These are phyloP conservation scores for Atractosteus spatula DNA, from an alignment of 2,113 vertebrate genomes.

Conservation along the genomic window DNA sequence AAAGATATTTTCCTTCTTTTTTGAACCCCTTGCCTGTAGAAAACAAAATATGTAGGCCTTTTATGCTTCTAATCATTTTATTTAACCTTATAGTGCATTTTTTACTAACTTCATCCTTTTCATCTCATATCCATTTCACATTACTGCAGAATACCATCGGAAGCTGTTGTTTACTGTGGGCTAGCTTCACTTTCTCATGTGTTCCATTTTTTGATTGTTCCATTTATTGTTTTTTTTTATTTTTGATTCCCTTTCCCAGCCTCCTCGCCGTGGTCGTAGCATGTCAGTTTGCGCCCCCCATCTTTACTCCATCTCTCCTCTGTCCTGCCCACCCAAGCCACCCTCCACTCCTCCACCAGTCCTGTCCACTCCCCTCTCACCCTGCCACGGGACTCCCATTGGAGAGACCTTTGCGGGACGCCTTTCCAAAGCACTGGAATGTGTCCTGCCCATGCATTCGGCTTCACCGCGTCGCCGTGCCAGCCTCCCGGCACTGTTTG, in stretches of 20 bases:
- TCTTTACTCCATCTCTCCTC: constrained; percentile 73
- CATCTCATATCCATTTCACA: too few relatives aligned
- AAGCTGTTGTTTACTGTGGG: neutral
- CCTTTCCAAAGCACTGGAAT: constrained; percentile 94
- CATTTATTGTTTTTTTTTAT: too few relatives aligned
- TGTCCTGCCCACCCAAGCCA: constrained; percentile 62
- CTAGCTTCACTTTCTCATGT: neutral
- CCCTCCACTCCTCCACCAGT: constrained; percentile 81
- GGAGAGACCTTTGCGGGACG: constrained; percentile 90
- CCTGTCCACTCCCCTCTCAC: constrained; percentile 73
- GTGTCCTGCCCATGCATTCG: constrained; percentile 88
- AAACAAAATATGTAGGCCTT: too few relatives aligned
- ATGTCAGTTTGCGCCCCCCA: constrained; percentile 93
- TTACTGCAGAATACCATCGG: neutral
- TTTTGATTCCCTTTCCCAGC: constrained; percentile 53
- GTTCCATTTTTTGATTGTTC: neutral
- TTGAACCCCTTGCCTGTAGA: too few relatives aligned
- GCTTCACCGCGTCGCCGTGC: constrained; percentile 80
- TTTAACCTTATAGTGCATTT: neutral
- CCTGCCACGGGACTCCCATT: constrained; percentile 70
- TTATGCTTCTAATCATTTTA: too few relatives aligned
- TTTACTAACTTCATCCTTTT: neutral
- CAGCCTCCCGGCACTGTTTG: constrained; percentile 94
- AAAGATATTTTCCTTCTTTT: too few relatives aligned
- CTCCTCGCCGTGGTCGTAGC: constrained; percentile 86